Conservation (phyloP, 37 sponge, comb jelly and placozoan genomes). For the Tethya wilhelma region DNA sequence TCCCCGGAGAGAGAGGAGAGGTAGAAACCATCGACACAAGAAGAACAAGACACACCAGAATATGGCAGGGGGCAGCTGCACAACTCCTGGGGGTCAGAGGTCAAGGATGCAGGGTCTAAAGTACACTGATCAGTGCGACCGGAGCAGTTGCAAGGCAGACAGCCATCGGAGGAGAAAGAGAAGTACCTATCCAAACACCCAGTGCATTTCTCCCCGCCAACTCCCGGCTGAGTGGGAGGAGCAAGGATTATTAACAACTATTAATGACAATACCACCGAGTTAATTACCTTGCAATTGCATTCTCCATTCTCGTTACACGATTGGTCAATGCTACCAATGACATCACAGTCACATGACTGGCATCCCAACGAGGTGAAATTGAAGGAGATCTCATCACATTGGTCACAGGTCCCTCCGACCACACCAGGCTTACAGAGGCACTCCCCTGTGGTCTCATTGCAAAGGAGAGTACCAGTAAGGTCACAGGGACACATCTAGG, state of each 20-base stretch:
- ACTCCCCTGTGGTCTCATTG: conserved; percentile 25
- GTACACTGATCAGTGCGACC: conserved; percentile 5
- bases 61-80: conserved; percentile 57
- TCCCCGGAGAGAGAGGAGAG: background rate
- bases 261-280: no score
- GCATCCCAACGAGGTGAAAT: conserved; percentile 25
- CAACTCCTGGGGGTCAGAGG: conserved; percentile 21
- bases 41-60: conserved; percentile 42
- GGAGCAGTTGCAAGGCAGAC: conserved; percentile 37
- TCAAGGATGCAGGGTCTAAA: background rate
- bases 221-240: conserved; percentile 31
- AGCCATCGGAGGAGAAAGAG: conserved; percentile 11
- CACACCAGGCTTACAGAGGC: conserved; percentile 29
- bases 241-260: no score
- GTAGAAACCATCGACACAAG: conserved; percentile 19
- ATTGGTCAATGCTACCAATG: conserved; percentile 7
- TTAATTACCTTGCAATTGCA: conserved; percentile 44
- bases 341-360: conserved; percentile 27
- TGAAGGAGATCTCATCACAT: conserved; percentile 13
- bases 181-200: conserved; percentile 22
- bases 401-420: conserved; percentile 8
- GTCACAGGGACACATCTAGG: conserved; percentile 29
- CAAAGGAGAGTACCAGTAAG: conserved; percentile 3
- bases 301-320: conserved; percentile 22
- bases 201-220: conserved; percentile 25